Evolutionary conservation across 1,140 invertebrate genomes (phyloP).

Genomic region (Leptestheria dahalacensis): DNA sequence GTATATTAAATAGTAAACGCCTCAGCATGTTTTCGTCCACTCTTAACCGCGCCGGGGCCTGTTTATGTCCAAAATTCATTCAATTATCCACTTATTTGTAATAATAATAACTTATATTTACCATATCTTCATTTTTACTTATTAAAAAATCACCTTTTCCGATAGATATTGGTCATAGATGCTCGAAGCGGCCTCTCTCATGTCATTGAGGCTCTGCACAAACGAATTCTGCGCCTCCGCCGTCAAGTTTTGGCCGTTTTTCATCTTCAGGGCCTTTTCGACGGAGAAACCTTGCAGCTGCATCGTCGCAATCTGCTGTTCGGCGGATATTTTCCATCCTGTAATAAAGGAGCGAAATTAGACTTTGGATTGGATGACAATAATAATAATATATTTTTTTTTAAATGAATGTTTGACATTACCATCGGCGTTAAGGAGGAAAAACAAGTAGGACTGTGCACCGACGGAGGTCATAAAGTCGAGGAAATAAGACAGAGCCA

Average conservation of each 20-base stretch:
- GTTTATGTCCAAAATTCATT: too few relatives aligned
- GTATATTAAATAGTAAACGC: conserved; percentile 44
- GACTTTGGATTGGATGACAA: too few relatives aligned
- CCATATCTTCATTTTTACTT: too few relatives aligned
- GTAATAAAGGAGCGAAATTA: conserved; percentile 22
- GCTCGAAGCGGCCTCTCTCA: conserved; percentile 56
- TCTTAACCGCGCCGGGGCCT: conserved; percentile 45
- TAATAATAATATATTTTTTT: background rate
- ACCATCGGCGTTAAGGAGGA: conserved; percentile 68
- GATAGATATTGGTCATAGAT: conserved; percentile 72
- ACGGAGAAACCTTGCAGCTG: conserved; percentile 26
- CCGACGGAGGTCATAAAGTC: conserved; percentile 59
- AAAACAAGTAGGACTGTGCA: conserved; percentile 59
- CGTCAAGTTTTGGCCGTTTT: conserved; percentile 21
- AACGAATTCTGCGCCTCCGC: conserved; percentile 17
- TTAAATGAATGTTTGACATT: background rate
- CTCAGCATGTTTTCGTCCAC: conserved; percentile 48
- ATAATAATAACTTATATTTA: background rate
- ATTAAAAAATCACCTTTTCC: conserved; percentile 50
- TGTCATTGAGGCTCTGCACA: conserved; percentile 35
- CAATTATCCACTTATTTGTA: too few relatives aligned
- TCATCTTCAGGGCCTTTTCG: conserved; percentile 18
- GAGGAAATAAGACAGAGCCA: conserved; percentile 64
- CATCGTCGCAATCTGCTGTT: conserved; percentile 52
- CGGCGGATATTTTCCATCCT: conserved; percentile 60